Evolutionary conservation across 2,113 vertebrate genomes (phyloP).

Genomic region (Pao palembangensis): DNA sequence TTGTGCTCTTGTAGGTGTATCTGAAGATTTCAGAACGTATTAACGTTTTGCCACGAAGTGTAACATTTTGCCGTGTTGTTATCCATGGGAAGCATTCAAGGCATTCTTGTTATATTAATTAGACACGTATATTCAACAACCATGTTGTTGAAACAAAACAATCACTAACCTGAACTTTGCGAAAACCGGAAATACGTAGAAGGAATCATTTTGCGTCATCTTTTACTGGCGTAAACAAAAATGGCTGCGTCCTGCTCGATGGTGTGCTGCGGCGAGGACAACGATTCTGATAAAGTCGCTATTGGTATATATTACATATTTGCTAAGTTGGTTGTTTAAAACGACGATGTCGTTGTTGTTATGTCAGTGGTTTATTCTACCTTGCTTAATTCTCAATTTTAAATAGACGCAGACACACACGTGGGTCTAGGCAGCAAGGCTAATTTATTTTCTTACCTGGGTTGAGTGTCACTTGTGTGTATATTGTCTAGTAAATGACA

Average conservation of each 20-base stretch:
- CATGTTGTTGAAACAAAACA: too few species aligned
- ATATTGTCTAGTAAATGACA: too few species aligned
- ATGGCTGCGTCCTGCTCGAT: conserved; percentile 69
- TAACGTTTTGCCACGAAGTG: not conserved
- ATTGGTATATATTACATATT: conserved; percentile 53
- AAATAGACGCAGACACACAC: conserved; percentile 9
- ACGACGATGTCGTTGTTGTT: not conserved
- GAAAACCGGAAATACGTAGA: conserved; percentile 34
- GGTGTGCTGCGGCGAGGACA: conserved; percentile 60
- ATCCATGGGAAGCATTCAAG: too few species aligned
- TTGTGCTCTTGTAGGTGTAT: not conserved
- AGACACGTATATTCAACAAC: too few species aligned
- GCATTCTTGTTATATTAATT: too few species aligned
- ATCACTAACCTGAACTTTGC: not conserved
- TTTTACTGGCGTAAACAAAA: conserved; percentile 20
- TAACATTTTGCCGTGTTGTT: too few species aligned
- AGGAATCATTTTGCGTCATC: conserved; percentile 1
- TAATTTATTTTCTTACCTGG: not conserved
- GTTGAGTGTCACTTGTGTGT: too few species aligned
- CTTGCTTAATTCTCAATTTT: not conserved
- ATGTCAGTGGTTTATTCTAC: accelerated
- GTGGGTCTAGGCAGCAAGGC: conserved; percentile 16
- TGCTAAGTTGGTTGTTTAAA: not conserved
- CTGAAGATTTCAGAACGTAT: not conserved
- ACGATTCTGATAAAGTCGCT: conserved; percentile 53